These are phyloP conservation scores for Helostoma temminkii DNA, from an alignment of 2,797 vertebrate genomes.

Conservation along the genomic window DNA sequence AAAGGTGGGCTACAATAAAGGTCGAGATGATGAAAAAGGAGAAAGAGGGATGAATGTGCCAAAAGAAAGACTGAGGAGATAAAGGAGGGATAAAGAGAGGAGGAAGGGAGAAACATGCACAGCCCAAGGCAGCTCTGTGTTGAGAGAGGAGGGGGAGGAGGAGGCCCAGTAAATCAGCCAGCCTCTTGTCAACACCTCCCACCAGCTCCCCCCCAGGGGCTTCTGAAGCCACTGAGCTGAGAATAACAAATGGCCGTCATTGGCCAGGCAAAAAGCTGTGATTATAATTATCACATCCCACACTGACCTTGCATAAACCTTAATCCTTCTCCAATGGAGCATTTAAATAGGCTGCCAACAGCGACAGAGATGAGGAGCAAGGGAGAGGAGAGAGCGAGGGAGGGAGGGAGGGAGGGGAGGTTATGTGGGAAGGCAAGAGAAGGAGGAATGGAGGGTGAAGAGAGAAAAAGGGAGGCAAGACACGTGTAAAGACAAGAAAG, in stretches of 20 bases:
- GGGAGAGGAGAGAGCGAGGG: constrained; percentile 23
- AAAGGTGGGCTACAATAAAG: constrained; percentile 25
- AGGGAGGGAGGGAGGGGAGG: constrained; percentile 4
- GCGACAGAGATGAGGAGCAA: constrained; percentile 75
- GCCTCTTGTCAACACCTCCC: constrained; percentile 95
- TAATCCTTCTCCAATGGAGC: constrained; percentile 99
- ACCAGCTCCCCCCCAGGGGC: constrained; percentile 78
- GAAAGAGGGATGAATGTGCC: constrained; percentile 16
- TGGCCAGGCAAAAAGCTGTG: constrained; percentile 99
- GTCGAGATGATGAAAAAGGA: constrained; percentile 3
- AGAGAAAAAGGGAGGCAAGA: constrained; percentile 46
- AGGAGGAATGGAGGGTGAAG: constrained; percentile 29
- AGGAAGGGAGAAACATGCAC: constrained; percentile 27
- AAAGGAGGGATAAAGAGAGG: constrained; percentile 36
- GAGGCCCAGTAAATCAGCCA: constrained; percentile 97
- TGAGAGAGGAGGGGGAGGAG: constrained; percentile 66
- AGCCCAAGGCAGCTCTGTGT: constrained; percentile 45
- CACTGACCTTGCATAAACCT: constrained; percentile 99
- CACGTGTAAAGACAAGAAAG: constrained; percentile 52
- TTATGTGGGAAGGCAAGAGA: constrained; percentile 35
- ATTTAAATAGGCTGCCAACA: constrained; percentile 96
- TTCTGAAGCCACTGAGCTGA: constrained; percentile 95
- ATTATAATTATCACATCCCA: constrained; percentile 99
- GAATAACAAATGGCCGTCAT: constrained; percentile 99
- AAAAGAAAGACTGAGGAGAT: constrained; percentile 12